A percentile compares a stretch with the other conserved stretches of the same genome.
Conservation (phyloP, 2,113 vertebrate species). For the Takifugu bimaculatus region DNA sequence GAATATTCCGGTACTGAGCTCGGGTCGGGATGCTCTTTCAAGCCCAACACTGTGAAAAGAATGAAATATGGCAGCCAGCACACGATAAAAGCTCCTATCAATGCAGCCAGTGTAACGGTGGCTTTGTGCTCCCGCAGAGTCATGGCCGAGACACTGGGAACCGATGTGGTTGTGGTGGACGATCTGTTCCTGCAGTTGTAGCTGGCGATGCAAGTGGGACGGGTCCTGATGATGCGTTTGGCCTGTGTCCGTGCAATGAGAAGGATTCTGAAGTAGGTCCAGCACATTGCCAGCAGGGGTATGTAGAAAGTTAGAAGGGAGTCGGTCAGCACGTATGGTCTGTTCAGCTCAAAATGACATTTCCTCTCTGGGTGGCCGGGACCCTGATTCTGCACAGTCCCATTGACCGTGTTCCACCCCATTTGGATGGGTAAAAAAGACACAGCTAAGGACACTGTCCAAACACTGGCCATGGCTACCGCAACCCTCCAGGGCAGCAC, state of each 20-base stretch:
- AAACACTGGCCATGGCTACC: constrained; percentile 80
- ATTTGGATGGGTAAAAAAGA: constrained; percentile 94
- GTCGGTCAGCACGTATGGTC: constrained; percentile 82
- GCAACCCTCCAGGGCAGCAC: constrained; percentile 79
- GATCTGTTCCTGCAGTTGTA: constrained; percentile 46
- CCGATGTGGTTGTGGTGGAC: constrained; percentile 55
- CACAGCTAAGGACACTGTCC: constrained; percentile 85
- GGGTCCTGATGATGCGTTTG: constrained; percentile 79
- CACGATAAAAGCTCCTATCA: constrained; percentile 84
- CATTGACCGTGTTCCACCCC: constrained; percentile 88
- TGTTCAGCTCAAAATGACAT: constrained; percentile 85
- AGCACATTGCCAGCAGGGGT: constrained; percentile 88
- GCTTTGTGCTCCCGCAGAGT: constrained; percentile 80
- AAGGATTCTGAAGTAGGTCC: constrained; percentile 88
- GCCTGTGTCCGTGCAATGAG: constrained; percentile 89
- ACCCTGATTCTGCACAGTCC: constrained; percentile 74
- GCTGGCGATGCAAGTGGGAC: constrained; percentile 56
- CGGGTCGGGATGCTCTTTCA: constrained; percentile 67
- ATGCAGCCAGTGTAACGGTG: constrained; percentile 76
- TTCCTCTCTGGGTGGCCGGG: constrained; percentile 26
- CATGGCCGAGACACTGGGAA: constrained; percentile 57
- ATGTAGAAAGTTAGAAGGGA: constrained; percentile 89
- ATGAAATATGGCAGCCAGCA: constrained; percentile 90
- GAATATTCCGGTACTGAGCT: constrained; percentile 51
- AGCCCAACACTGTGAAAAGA: constrained; percentile 79